phyloP scores from a whole-genome alignment of 1,140 invertebrate species.

The Meteorus sp. region DNA sequence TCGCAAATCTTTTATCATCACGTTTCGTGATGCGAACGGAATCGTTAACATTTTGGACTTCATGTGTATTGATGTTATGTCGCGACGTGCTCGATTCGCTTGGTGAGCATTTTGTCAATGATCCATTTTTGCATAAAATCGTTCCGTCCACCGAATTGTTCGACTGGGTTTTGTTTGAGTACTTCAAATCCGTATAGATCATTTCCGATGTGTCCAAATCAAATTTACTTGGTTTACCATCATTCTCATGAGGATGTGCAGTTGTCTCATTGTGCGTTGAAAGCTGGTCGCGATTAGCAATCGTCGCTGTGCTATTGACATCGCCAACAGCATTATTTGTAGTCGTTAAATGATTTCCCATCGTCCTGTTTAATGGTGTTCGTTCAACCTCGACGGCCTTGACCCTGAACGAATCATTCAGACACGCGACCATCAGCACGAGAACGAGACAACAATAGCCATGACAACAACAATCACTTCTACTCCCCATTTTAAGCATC shows the following conservation, averaged over 20 bases:
- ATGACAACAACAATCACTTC: not conserved
- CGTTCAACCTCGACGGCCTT: slow-evolving; percentile 34
- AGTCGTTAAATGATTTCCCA: slow-evolving; percentile 22
- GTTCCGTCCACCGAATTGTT: slow-evolving; percentile 3
- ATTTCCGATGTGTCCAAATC: slow-evolving; percentile 42
- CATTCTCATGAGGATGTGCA: slow-evolving; percentile 35
- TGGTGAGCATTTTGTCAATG: slow-evolving; percentile 31
- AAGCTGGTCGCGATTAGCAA: no score
- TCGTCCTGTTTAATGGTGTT: slow-evolving; percentile 34
- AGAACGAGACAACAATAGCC: slow-evolving; percentile 21
- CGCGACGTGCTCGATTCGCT: slow-evolving; percentile 34
- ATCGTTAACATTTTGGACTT: slow-evolving; percentile 46
- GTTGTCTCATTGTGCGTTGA: not conserved
- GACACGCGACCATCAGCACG: slow-evolving; percentile 35
- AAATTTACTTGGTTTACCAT: slow-evolving; percentile 49
- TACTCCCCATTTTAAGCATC: slow-evolving; percentile 1
- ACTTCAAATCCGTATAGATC: slow-evolving; percentile 37
- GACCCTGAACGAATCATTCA: slow-evolving; percentile 30
- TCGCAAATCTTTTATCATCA: slow-evolving; percentile 25
- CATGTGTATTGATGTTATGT: slow-evolving; percentile 35
- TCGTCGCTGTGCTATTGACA: not conserved
- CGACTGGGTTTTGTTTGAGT: slow-evolving; percentile 10
- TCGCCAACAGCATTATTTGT: not conserved
- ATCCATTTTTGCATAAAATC: slow-evolving; percentile 18
- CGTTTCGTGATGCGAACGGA: slow-evolving; percentile 42